A percentile compares a stretch with the other conserved stretches of the same genome.
Conservation (phyloP, 1,140 invertebrate genomes). For the Aporrectodea caliginosa region DNA sequence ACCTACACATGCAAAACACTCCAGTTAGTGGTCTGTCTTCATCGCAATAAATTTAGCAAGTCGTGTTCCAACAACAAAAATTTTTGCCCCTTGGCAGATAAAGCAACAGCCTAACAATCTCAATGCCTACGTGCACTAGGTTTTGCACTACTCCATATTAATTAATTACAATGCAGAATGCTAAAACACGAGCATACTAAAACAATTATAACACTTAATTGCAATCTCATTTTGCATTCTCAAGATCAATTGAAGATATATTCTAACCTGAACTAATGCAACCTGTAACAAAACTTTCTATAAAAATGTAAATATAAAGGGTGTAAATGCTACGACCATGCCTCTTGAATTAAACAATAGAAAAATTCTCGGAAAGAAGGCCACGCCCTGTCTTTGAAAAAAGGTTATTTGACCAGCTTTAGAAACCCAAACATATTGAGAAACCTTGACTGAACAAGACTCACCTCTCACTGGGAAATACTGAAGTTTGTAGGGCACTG, state of each 20-base stretch:
- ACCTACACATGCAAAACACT: not conserved
- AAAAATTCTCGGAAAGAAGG: not conserved
- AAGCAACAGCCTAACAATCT: no score
- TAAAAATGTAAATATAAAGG: not conserved
- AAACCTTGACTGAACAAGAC: not conserved
- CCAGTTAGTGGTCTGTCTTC: not conserved
- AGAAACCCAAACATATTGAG: not conserved
- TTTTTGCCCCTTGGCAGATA: no score
- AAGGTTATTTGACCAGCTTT: no score
- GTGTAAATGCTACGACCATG: not conserved
- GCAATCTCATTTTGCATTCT: no score
- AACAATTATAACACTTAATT: no score
- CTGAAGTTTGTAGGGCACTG: slow-evolving; percentile 4
- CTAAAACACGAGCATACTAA: not conserved
- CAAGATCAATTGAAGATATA: no score
- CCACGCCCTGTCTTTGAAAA: no score
- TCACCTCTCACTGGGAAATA: slow-evolving; percentile 22
- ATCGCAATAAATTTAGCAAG: not conserved
- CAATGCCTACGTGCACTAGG: no score
- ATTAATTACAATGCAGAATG: not conserved
- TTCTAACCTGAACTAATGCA: no score
- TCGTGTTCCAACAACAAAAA: not conserved
- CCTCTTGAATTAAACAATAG: not conserved
- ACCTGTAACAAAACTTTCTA: not conserved
- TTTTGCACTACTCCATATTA: no score